Evolutionary conservation across 2,888 invertebrate species (phyloP).

Genomic region (Cheilosia variabilis): DNA sequence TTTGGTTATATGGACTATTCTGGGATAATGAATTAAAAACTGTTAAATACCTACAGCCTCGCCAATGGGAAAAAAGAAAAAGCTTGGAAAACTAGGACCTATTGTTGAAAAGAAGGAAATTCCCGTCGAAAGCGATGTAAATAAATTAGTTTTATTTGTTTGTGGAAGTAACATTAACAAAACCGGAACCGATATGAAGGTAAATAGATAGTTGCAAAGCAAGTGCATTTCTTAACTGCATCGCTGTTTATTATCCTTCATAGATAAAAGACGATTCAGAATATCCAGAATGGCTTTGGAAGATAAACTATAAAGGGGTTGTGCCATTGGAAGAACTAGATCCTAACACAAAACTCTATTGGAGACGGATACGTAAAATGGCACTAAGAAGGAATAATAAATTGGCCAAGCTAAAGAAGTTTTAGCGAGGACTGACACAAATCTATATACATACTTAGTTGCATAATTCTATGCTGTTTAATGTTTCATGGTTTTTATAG

Average conservation of each 20-base stretch:
- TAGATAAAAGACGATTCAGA: slow-evolving; percentile 89
- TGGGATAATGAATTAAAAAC: neutral
- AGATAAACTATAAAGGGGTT: slow-evolving; percentile 87
- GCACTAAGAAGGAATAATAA: slow-evolving; percentile 87
- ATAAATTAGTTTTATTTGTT: slow-evolving; percentile 89
- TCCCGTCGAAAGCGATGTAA: slow-evolving; percentile 93
- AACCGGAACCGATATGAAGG: slow-evolving; percentile 92
- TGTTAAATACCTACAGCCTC: slow-evolving; percentile 22
- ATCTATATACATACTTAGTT: slow-evolving; percentile 9
- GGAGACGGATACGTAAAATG: slow-evolving; percentile 89
- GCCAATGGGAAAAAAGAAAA: slow-evolving; percentile 85
- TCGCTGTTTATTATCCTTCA: slow-evolving; percentile 18
- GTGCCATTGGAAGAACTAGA: slow-evolving; percentile 90
- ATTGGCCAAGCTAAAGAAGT: slow-evolving; percentile 86
- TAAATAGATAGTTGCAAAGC: slow-evolving; percentile 76
- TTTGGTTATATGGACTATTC: slow-evolving; percentile 37
- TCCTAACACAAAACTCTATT: slow-evolving; percentile 91
- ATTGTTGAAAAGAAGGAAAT: slow-evolving; percentile 88
- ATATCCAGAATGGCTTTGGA: slow-evolving; percentile 98
- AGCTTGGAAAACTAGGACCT: slow-evolving; percentile 86
- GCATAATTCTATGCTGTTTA: neutral
- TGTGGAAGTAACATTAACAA: slow-evolving; percentile 94
- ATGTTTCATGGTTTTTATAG: neutral
- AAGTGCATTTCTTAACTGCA: neutral
- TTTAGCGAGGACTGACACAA: slow-evolving; percentile 82